Evolutionary conservation across 2,797 vertebrate genomes (phyloP).

Genomic region (Hoplostethus atlanticus): DNA sequence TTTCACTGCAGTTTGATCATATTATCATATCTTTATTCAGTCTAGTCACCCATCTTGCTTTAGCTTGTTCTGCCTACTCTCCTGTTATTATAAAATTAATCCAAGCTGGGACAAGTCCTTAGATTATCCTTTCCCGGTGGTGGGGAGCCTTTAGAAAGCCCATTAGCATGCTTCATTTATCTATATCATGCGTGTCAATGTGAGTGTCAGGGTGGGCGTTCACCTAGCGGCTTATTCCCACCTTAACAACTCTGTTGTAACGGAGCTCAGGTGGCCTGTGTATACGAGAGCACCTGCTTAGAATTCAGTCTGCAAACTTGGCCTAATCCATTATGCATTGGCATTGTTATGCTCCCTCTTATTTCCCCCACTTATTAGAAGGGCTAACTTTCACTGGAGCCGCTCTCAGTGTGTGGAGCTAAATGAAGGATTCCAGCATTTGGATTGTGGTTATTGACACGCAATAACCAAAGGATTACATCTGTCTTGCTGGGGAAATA

Average conservation of each 20-base stretch:
- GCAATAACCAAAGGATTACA: slow-evolving; percentile 76
- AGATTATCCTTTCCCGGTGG: slow-evolving; percentile 66
- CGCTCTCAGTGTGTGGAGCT: slow-evolving; percentile 61
- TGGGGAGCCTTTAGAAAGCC: slow-evolving; percentile 66
- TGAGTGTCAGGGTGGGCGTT: slow-evolving; percentile 73
- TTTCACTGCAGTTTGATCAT: slow-evolving; percentile 13
- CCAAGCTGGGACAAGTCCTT: slow-evolving; percentile 41
- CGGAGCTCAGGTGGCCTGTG: slow-evolving; percentile 70
- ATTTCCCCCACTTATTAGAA: slow-evolving; percentile 67
- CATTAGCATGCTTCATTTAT: slow-evolving; percentile 83
- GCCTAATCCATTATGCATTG: slow-evolving; percentile 81
- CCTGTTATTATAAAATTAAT: slow-evolving; percentile 49
- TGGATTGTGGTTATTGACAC: slow-evolving; percentile 76
- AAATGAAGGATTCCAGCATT: slow-evolving; percentile 69
- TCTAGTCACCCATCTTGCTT: slow-evolving; percentile 23
- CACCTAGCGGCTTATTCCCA: slow-evolving; percentile 72
- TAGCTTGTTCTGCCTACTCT: slow-evolving; percentile 33
- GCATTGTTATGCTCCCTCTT: slow-evolving; percentile 74
- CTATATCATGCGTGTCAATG: slow-evolving; percentile 74
- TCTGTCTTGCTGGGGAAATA: slow-evolving; percentile 71
- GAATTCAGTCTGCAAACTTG: slow-evolving; percentile 72
- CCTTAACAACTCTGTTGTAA: slow-evolving; percentile 76
- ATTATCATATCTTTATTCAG: slow-evolving; percentile 28
- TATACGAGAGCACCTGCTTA: slow-evolving; percentile 63
- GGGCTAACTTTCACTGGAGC: slow-evolving; percentile 63